phyloP scores from a whole-genome alignment of 1,140 invertebrate species.

The Drosophila tropicalis region DNA sequence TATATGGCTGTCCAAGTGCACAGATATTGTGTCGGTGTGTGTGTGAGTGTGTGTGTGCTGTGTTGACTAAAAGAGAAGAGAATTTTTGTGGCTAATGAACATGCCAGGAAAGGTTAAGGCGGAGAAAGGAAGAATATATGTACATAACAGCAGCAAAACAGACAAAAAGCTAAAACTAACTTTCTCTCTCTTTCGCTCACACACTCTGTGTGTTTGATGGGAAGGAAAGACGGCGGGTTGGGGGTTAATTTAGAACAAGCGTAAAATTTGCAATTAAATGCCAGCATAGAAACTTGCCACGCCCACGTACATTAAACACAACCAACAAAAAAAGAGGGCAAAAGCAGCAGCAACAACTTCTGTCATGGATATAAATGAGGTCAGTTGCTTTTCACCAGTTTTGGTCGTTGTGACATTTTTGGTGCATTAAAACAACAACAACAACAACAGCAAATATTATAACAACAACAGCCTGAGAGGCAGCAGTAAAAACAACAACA shows the following conservation, averaged over 20 bases:
- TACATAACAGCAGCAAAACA: too few relatives aligned
- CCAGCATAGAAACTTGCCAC: slow-evolving; percentile 36
- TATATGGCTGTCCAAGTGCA: too few relatives aligned
- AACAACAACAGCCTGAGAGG: slow-evolving; percentile 29
- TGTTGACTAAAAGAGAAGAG: too few relatives aligned
- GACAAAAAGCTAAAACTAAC: too few relatives aligned
- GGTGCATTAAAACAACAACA: slow-evolving; percentile 51
- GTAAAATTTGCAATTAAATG: slow-evolving; percentile 79
- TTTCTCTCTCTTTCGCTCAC: too few relatives aligned
- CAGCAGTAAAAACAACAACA: slow-evolving; percentile 16
- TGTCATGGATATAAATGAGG: slow-evolving; percentile 53
- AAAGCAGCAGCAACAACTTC: slow-evolving; percentile 15
- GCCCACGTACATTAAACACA: slow-evolving; percentile 44
- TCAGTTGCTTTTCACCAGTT: slow-evolving; percentile 52
- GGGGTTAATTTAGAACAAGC: slow-evolving; percentile 32
- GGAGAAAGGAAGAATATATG: too few relatives aligned
- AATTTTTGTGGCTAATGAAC: too few relatives aligned
- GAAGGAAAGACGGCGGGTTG: too few relatives aligned
- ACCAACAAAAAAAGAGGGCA: not conserved
- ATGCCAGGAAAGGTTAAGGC: too few relatives aligned
- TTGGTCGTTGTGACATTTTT: slow-evolving; percentile 67
- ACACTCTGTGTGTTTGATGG: too few relatives aligned
- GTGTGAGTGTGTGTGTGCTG: too few relatives aligned
- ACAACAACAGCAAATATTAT: slow-evolving; percentile 23
- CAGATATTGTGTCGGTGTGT: too few relatives aligned